Evolutionary conservation across 2,888 invertebrate species (phyloP).

Genomic region (Drosophila barbarae): DNA sequence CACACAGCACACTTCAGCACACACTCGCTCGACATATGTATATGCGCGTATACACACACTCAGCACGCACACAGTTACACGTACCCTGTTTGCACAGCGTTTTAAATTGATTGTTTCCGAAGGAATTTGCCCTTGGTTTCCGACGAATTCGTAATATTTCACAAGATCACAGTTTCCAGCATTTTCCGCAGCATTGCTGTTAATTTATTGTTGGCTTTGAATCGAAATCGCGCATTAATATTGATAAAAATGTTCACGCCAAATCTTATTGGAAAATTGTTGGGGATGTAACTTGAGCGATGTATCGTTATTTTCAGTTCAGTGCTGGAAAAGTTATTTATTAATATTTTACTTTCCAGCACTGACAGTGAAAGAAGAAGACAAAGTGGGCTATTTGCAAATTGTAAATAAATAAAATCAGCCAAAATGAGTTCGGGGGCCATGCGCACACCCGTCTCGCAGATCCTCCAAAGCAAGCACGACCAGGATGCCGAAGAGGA

Average conservation of each 20-base stretch:
- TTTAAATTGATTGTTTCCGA: constrained; percentile 39
- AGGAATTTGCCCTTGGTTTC: constrained; percentile 45
- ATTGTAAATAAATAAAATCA: constrained; percentile 40
- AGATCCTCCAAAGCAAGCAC: constrained; percentile 83
- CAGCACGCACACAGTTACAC: constrained; percentile 42
- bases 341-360: background rate
- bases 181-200: constrained; percentile 65
- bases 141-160: constrained; percentile 46
- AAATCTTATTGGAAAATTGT: constrained; percentile 23
- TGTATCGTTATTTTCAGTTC: background rate
- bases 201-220: constrained; percentile 28
- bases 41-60: constrained; percentile 30
- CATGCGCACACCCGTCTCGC: constrained; percentile 83
- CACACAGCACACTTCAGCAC: constrained; percentile 35
- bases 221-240: constrained; percentile 18
- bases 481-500: constrained; percentile 83
- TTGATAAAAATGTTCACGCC: constrained; percentile 25
- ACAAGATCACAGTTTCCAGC: constrained; percentile 66
- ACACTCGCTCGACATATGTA: constrained; percentile 37
- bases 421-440: constrained; percentile 61
- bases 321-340: background rate
- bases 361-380: constrained; percentile 3
- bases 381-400: background rate
- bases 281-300: constrained; percentile 13
- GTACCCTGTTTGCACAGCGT: constrained; percentile 69